Evolutionary conservation across 2,888 invertebrate genomes (phyloP).

Genomic region (Lasioglossum morio): DNA sequence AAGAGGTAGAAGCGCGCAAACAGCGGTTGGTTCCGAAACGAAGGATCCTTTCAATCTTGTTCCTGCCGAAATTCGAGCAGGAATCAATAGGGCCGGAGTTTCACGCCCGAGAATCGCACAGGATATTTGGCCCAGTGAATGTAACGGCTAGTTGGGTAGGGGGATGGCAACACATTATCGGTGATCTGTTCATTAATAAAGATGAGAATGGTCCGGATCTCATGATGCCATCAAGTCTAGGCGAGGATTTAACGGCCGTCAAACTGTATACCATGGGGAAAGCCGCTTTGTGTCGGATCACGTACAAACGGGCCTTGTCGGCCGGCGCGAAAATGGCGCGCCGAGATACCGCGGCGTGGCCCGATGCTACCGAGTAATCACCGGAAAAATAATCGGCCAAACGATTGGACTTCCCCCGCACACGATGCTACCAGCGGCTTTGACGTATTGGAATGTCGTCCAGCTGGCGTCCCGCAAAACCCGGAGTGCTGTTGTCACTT

Average conservation of each 20-base stretch:
- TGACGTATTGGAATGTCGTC: slow-evolving; percentile 72
- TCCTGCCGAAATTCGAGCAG: not conserved
- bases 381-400: slow-evolving; percentile 71
- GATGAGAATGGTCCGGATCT: slow-evolving; percentile 43
- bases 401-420: slow-evolving; percentile 61
- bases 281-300: slow-evolving; percentile 66
- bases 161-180: slow-evolving; percentile 43
- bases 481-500: slow-evolving; percentile 68
- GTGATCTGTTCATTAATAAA: slow-evolving; percentile 59
- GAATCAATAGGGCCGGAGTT: slow-evolving; percentile 42
- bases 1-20: not conserved
- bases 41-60: not conserved
- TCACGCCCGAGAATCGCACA: not conserved
- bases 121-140: slow-evolving; percentile 21
- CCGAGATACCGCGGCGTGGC: slow-evolving; percentile 61
- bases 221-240: slow-evolving; percentile 35
- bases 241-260: slow-evolving; percentile 57
- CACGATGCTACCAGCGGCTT: slow-evolving; percentile 48
- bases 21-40: not conserved
- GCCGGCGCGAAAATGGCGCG: slow-evolving; percentile 61
- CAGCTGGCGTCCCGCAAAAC: slow-evolving; percentile 66
- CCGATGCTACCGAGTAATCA: slow-evolving; percentile 67
- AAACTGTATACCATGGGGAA: slow-evolving; percentile 47
- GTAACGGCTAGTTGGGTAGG: slow-evolving; percentile 25
- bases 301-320: slow-evolving; percentile 23